Percentiles rank a stretch among this genome's conserved stretches.
These are phyloP conservation scores for Tylochromis polylepis DNA, from an alignment of 2,113 vertebrate genomes.

Conservation along the genomic window DNA sequence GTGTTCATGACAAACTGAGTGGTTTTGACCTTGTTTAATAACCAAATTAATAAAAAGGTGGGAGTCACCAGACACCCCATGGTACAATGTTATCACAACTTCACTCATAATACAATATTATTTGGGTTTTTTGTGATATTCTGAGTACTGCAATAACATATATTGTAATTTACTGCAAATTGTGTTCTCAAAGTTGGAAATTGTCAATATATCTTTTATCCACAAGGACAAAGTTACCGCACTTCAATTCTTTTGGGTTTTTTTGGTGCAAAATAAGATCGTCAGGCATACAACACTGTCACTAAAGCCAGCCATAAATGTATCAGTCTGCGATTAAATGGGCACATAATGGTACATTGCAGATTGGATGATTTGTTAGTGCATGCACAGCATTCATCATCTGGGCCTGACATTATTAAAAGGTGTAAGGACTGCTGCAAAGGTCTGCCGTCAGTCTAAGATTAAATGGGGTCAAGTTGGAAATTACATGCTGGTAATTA, in stretches of 20 bases:
- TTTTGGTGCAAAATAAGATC: not conserved
- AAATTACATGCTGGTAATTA: not conserved
- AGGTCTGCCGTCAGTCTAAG: not conserved
- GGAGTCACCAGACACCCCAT: not conserved
- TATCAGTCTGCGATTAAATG: accelerated
- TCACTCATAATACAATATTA: not conserved
- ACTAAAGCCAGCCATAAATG: not conserved
- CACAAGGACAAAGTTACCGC: not conserved
- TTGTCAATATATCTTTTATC: not conserved
- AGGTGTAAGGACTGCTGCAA: not conserved
- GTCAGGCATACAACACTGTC: not conserved
- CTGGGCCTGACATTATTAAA: not conserved
- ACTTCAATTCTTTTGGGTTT: not conserved
- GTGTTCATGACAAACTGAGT: not conserved
- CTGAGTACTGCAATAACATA: too few relatives aligned
- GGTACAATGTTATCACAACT: not conserved
- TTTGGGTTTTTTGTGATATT: not conserved
- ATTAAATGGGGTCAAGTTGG: not conserved
- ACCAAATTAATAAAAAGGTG: not conserved
- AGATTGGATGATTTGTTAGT: not conserved
- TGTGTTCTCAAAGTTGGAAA: too few relatives aligned
- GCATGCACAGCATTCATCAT: not conserved
- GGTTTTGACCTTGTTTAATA: not conserved
- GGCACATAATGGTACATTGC: not conserved
- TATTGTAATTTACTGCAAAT: too few relatives aligned